phyloP scores from a whole-genome alignment of 2,888 invertebrate species.

The Rhingia rostrata region DNA sequence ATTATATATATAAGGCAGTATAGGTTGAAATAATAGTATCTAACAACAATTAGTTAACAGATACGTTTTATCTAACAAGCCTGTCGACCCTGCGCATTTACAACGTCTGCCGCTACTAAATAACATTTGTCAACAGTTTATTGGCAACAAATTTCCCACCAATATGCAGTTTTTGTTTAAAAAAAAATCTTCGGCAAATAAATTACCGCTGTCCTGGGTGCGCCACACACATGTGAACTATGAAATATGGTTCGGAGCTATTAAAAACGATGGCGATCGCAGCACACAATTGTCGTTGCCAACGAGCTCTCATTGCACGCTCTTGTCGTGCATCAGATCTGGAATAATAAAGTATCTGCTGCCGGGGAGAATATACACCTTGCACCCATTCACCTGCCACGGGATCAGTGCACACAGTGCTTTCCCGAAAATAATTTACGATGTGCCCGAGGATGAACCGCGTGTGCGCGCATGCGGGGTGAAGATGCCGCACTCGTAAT shows the following conservation, averaged over 20 bases:
- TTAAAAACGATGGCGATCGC: neutral
- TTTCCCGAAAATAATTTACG: conserved; percentile 56
- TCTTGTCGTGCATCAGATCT: conserved; percentile 33
- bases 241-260: conserved; percentile 9
- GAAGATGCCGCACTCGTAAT: conserved; percentile 49
- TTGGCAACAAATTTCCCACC: conserved; percentile 33
- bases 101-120: conserved; percentile 18
- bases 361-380: conserved; percentile 19
- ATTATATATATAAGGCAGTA: too few species aligned
- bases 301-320: conserved; percentile 40
- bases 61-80: conserved; percentile 17
- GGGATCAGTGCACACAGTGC: conserved; percentile 9
- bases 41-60: neutral
- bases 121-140: conserved; percentile 43
- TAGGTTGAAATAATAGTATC: neutral
- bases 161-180: neutral
- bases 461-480: conserved; percentile 36
- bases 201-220: conserved; percentile 27
- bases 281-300: neutral
- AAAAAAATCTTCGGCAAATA: conserved; percentile 18
- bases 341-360: conserved; percentile 33
- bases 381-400: conserved; percentile 14
- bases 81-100: conserved; percentile 17
- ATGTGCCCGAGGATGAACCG: conserved; percentile 17
- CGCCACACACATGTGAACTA: conserved; percentile 14